Base-by-base conservation (phyloP, 2,888 invertebrate species). In the Drosophila demipolita region DNA sequence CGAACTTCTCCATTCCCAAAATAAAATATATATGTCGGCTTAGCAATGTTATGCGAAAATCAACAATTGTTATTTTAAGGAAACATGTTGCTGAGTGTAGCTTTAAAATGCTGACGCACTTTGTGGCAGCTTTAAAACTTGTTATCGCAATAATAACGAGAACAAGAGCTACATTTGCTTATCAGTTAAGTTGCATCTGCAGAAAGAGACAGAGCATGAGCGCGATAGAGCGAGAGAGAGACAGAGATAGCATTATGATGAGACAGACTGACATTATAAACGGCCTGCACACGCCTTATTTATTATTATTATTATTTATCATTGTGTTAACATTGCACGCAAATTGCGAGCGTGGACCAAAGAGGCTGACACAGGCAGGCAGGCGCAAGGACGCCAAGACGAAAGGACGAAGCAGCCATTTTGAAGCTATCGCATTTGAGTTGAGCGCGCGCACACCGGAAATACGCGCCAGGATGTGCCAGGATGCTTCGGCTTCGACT, bases 231-330 rank as follows among this genome's bases (percentile, higher is more conserved):
- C 5, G 17, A 65, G 79, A 69, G 3, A 33, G 2, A 33, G 33
- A 20, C 4, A 52, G 15, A 32, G 32, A 33, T 17, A 38, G n/a
- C 15, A 23, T 8, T 23, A 15, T 45, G 45, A 45, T 45, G 23
- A 45, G 23, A 45, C 15, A 5, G 45, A 68, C 80, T 72, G 79
- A 86, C 87, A 91, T 85, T 92, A 91, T 91, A 91, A 91, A 91
- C 90, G 87, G 89, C 89, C 82, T 87, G 91, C 92, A 92, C 92
- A 92, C 93, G 92, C 93, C 92, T 87, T 87, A 63, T 68, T 79
- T 69, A 82, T 90, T 89, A 91, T 90, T 90, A 89, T 87, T 85
- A 91, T 90, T 90, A 89, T 87, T 85, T 85, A 80, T 90, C 75
- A 79, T 85, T 79, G 73, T 81, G 66, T 45, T 75, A 58, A 48